Conservation (phyloP, 35 echinoderm and acorn worm genomes). For the Apostichopus japonicus region DNA sequence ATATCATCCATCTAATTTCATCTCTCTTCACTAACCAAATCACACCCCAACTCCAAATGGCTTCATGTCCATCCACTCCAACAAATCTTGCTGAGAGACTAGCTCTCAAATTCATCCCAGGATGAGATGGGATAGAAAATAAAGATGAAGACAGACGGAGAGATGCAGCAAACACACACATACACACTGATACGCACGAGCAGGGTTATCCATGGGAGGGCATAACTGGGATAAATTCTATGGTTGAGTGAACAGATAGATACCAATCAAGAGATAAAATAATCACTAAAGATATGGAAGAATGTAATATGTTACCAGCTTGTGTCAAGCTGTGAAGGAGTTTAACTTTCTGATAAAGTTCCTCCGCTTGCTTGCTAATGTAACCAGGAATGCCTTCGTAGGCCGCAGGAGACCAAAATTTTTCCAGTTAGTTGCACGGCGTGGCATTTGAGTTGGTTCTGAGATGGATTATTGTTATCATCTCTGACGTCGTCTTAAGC, state of each 20-base stretch:
- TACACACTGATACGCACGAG: not conserved
- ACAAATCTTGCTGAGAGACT: not conserved
- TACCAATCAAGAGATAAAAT: constrained; percentile 22
- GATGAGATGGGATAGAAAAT: not conserved
- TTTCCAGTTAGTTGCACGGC: not conserved
- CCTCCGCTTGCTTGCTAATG: not conserved
- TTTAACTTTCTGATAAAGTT: not conserved
- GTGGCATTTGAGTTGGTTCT: too few relatives aligned
- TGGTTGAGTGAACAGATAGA: not conserved
- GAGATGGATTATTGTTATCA: too few relatives aligned
- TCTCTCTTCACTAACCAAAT: not conserved
- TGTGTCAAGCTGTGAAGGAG: constrained; percentile 23
- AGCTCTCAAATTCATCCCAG: not conserved
- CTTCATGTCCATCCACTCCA: not conserved
- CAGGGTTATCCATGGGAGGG: constrained; percentile 37
- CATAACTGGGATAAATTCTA: constrained; percentile 12
- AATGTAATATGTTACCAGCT: constrained; percentile 23
- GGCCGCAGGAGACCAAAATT: not conserved
- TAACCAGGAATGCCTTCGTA: constrained; percentile 8
- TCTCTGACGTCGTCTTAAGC: too few relatives aligned
- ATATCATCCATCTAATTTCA: not conserved
- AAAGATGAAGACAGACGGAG: not conserved
- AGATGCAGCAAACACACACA: not conserved
- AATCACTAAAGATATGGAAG: not conserved
- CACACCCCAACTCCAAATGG: not conserved